These are phyloP conservation scores for Bhutanitis thaidina DNA, from an alignment of 2,888 invertebrate genomes.

Conservation along the genomic window DNA sequence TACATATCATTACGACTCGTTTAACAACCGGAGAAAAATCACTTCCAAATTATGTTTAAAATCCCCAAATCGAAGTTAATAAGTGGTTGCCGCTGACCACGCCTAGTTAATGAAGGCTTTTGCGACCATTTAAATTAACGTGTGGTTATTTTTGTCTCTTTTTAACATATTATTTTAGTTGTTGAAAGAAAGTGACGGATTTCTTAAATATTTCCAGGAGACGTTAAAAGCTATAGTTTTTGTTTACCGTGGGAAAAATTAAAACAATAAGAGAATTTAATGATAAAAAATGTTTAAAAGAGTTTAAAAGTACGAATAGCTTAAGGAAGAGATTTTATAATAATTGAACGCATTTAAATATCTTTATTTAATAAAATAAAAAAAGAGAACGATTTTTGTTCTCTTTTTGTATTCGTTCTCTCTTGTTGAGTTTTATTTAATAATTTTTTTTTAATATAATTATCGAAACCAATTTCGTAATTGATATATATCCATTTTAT, in stretches of 20 bases:
- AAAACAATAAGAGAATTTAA: constrained; percentile 17
- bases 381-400: no score
- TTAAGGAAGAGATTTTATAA: not conserved
- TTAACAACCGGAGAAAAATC: constrained; percentile 40
- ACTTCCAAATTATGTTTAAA: constrained; percentile 57
- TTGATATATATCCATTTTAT: no score
- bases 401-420: no score
- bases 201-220: constrained; percentile 26
- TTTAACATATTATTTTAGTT: constrained; percentile 25
- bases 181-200: constrained; percentile 37
- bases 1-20: constrained; percentile 5
- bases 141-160: constrained; percentile 38
- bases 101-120: constrained; percentile 58
- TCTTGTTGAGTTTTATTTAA: no score
- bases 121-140: constrained; percentile 53
- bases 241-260: constrained; percentile 51
- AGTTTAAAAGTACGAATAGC: not conserved
- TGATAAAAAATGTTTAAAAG: constrained; percentile 7
- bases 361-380: no score
- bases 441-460: no score
- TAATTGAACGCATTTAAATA: not conserved
- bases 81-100: constrained; percentile 59
- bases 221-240: constrained; percentile 14
- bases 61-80: constrained; percentile 64
- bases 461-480: no score